Evolutionary conservation across 1,140 invertebrate species (phyloP).

Genomic region (Plectrocnemia conspersa): DNA sequence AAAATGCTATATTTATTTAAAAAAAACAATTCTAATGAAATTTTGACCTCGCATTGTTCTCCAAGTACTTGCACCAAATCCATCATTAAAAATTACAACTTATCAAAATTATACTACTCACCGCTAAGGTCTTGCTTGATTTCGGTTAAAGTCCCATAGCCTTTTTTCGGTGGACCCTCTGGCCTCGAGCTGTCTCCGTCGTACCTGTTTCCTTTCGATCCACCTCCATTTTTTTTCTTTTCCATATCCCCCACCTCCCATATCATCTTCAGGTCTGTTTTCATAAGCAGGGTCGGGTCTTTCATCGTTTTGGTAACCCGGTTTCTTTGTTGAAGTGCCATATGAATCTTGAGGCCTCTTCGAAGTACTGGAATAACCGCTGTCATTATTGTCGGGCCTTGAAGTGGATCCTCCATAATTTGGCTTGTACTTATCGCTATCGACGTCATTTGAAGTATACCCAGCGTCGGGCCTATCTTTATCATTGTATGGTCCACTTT

Average conservation of each 20-base stretch:
- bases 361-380: too few species aligned
- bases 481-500: too few species aligned
- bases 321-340: conserved; percentile 1
- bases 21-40: too few species aligned
- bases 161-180: conserved; percentile 14
- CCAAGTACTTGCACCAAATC: too few species aligned
- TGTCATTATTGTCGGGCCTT: too few species aligned
- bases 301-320: conserved; percentile 2
- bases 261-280: conserved; percentile 6
- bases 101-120: conserved; percentile 14
- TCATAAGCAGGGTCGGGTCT: conserved; percentile 15
- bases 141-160: conserved; percentile 15
- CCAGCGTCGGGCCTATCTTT: neutral
- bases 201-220: conserved; percentile 13
- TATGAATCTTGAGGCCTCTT: neutral
- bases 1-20: too few species aligned
- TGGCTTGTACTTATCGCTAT: too few species aligned
- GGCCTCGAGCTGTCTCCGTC: conserved; percentile 6
- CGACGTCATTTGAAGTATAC: too few species aligned
- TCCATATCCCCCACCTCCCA: neutral
- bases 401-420: too few species aligned
- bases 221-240: conserved; percentile 17
- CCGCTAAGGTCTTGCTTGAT: conserved; percentile 18
- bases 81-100: too few species aligned
- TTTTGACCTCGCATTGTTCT: too few species aligned